Conservation (phyloP, 2,113 vertebrate species). For the Chionodraco myersi region DNA sequence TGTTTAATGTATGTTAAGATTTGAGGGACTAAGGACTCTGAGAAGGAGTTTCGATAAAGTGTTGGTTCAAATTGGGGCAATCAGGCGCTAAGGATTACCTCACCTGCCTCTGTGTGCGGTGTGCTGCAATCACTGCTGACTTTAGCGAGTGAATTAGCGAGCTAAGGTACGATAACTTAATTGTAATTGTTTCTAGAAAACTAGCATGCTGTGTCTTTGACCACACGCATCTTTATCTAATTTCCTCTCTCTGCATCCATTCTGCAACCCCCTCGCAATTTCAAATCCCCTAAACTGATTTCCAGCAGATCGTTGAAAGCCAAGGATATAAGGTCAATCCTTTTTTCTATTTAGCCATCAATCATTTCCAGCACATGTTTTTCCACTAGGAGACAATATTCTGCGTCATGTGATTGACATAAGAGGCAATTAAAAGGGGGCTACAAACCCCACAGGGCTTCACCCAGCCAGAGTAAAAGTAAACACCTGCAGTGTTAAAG, state of each 20-base stretch:
- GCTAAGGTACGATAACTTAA: background rate
- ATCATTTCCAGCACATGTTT: background rate
- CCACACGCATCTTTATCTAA: background rate
- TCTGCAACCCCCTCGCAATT: background rate
- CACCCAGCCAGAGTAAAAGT: background rate
- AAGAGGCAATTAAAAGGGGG: background rate
- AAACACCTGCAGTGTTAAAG: background rate
- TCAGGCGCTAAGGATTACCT: background rate
- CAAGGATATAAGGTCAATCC: constrained; percentile 3
- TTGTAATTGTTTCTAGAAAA: background rate
- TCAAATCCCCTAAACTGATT: background rate
- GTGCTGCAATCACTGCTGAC: no score
- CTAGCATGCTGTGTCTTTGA: background rate
- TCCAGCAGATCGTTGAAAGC: background rate
- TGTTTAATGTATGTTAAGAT: background rate
- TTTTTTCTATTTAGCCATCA: background rate
- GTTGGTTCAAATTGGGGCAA: background rate
- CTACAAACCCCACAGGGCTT: background rate
- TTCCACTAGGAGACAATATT: background rate
- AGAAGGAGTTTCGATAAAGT: background rate
- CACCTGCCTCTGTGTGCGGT: background rate
- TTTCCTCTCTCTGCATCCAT: background rate
- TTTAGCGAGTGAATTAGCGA: background rate
- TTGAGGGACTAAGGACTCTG: background rate
- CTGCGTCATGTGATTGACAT: background rate